Evolutionary conservation across 30 jellyfish, hydroid and myxozoan genomes (phyloP), one percentile per base, ranked within the genome.

Genomic region (Aurelia sp.): DNA sequence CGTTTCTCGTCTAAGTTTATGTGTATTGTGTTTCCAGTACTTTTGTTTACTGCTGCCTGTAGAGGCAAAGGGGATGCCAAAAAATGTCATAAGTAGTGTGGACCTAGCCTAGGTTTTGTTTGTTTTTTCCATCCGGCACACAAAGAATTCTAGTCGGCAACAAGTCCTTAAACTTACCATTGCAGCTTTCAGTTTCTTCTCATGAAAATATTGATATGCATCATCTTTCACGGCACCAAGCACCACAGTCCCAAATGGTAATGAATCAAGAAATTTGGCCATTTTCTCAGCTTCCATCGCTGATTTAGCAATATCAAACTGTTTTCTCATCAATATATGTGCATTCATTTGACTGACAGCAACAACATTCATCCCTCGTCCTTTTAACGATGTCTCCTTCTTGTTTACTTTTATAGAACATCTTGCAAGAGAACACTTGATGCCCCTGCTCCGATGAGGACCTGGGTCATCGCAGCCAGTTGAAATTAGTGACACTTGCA

Each of bases 381-480:
- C 90, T 12, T 78, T 70, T 44, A 61, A 69, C n/a, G 90, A 51
- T 41, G 33, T 24, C 58, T 88, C 96, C 38, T 88, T 68, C 18
- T 82, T 91, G 78, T 88, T 63, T 27, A 88, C 61, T 22, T 31
- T 62, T 30, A 88, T 77, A 0, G 96, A 88, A 31, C 65, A 48
- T 13, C 40, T 41, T 1, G 91, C 91, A 13, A 12, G 27, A 35
- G 33, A 27, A 35, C 96, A 88, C 59, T 58, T 65, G 15, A 31
- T 22, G 65, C 83, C 67, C 3, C 47, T 22, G 13, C 13, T 38
- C 24, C 65, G 33, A 33, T 74, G 88, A 18, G 58, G 66, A 18
- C 84, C 78, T 0, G 79, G 68, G 63, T 76, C 96, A 47, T 88
- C 83, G 33, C 96, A 88, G 4, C 96, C 96, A 20, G 91, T 65